Conservation (phyloP, 2,113 vertebrate species). For the Regulus satrapa region DNA sequence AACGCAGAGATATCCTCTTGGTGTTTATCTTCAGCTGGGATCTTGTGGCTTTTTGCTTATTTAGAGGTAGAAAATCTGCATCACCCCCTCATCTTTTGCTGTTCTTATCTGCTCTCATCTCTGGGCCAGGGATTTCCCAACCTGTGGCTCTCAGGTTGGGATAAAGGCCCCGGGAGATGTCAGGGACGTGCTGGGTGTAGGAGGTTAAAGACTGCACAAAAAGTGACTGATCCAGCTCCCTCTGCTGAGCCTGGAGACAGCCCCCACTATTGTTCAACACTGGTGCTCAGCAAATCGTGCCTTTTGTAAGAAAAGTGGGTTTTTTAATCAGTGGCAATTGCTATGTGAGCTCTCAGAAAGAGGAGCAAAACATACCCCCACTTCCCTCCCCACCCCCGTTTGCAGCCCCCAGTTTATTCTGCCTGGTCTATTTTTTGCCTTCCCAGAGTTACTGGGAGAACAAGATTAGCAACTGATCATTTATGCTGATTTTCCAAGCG, state of each 20-base stretch:
- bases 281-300: background rate
- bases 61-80: background rate
- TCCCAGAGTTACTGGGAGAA: slow-evolving; percentile 41
- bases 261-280: background rate
- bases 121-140: background rate
- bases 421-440: slow-evolving; percentile 58
- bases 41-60: rapidly evolving
- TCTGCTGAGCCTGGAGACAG: background rate
- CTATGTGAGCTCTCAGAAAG: slow-evolving; percentile 10
- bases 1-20: rapidly evolving
- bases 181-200: background rate
- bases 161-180: too few species aligned
- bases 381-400: slow-evolving; percentile 21
- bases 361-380: slow-evolving; percentile 40
- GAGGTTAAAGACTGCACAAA: background rate
- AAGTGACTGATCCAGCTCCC: background rate
- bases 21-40: background rate
- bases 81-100: background rate
- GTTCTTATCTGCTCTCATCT: rapidly evolving
- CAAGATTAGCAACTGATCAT: slow-evolving; percentile 64
- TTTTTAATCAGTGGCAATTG: slow-evolving; percentile 34
- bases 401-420: slow-evolving; percentile 59
- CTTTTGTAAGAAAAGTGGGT: background rate
- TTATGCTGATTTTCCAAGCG: slow-evolving; percentile 54
- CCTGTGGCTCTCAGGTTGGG: background rate